Base-by-base conservation (phyloP, 2,888 invertebrate genomes). In the Ichneumoninae sp. region DNA sequence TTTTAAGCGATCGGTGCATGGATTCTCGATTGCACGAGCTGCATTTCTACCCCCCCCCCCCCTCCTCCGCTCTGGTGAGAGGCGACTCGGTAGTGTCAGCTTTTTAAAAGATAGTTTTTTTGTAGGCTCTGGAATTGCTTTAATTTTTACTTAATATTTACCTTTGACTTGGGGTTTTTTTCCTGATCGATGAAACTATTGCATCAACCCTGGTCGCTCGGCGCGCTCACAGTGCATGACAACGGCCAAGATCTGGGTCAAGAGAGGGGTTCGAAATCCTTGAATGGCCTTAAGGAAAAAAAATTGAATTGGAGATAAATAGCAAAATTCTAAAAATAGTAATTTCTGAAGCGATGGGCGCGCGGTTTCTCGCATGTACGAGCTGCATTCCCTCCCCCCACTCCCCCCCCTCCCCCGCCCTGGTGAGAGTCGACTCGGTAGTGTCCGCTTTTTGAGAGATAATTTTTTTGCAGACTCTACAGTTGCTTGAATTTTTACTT, bases 241-340 rank as follows among this genome's bases (percentile, higher is more conserved):
- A 65, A 75, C 81, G 80, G 81, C 57, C 90, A 92, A 93, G 92
- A 93, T 93, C 92, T 93, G 91, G 93, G 93, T 93, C 92, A 92
- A 92, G 92, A 89, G 91, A 85, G 75, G 90, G 91, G 91, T 91
- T 91, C 91, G 89, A 88, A 89, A 92, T 93, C 93, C 93, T 93
- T 93, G 92, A 22, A 89, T 89, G 86, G 86, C 88, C 81, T 83
- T 83, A 40, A 81, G 63, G 71, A 57, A 76, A 83, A 83, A 73
- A 73, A 83, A 77, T 36, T 4, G 0, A 7, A 36, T 36, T 81
- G 74, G 40, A 3, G 68, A 22, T 13, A n/a, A 40, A 74, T n/a
- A 76, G 36, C 60, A 66, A 79, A 83, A 81, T 47, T 52, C 36
- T 57, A 40, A n/a, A 60, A 84, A 89, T 76, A 66, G 60, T 83